phyloP scores from a whole-genome alignment of 2,888 invertebrate genomes.

The Terebella lapidaria region DNA sequence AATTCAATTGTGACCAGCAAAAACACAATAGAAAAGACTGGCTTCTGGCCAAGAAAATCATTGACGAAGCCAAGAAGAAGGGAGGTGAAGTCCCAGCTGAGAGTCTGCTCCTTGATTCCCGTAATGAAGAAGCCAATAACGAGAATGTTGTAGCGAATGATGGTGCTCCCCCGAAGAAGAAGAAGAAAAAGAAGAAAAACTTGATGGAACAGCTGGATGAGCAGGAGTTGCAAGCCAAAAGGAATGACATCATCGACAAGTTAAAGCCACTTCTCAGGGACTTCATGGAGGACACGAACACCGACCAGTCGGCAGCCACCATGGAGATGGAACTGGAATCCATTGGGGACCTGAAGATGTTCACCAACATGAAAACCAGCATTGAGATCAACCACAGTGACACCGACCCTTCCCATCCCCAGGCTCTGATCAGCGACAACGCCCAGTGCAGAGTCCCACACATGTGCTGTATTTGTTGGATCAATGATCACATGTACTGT shows the following conservation, averaged over 20 bases:
- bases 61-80: constrained; percentile 6
- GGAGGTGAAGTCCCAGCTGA: no score
- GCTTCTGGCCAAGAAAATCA: constrained; percentile 11
- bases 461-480: constrained; percentile 23
- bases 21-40: constrained; percentile 2
- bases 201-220: neutral
- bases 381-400: neutral
- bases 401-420: neutral
- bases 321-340: neutral
- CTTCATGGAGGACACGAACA: neutral
- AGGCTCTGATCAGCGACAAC: neutral
- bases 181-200: neutral
- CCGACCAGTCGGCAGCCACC: neutral
- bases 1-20: neutral
- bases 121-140: no score
- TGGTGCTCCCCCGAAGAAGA: no score
- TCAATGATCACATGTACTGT: constrained; percentile 26
- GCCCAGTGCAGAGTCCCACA: constrained; percentile 12
- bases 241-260: neutral
- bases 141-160: no score
- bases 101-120: no score
- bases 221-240: neutral
- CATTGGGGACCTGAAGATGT: neutral
- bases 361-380: neutral
- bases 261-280: constrained; percentile 1